A percentile compares a stretch with the other conserved stretches of the same genome.
Conservation (phyloP, 2,113 vertebrate species). For the Nyctereutes procyonoides region DNA sequence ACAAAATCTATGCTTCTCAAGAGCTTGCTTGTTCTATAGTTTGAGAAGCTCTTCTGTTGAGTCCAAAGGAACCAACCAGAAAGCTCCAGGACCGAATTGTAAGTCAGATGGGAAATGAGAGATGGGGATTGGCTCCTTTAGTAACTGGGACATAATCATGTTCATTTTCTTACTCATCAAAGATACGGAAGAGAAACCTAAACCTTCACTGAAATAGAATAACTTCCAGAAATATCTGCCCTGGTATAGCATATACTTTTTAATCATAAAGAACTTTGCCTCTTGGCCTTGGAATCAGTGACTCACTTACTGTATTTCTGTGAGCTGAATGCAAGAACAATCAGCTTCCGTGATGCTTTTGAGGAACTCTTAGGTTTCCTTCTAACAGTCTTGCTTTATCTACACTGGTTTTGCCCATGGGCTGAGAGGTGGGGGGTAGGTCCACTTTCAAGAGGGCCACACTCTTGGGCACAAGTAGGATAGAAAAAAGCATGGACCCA, state of each 20-base stretch:
- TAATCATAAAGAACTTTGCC: background rate
- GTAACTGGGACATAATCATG: background rate
- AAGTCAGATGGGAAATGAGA: background rate
- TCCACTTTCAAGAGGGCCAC: background rate
- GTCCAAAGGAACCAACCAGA: background rate
- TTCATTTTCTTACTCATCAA: background rate
- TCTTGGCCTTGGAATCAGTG: background rate
- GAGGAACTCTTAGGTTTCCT: background rate
- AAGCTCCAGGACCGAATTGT: background rate
- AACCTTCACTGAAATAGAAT: background rate
- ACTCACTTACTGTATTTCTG: background rate
- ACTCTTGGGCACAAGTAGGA: background rate
- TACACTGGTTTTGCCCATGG: background rate
- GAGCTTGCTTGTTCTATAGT: background rate
- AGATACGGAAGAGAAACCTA: background rate
- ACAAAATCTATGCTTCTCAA: background rate
- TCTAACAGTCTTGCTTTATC: background rate
- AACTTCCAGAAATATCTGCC: background rate
- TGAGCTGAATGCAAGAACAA: background rate
- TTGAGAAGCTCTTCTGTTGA: background rate
- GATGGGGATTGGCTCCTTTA: background rate
- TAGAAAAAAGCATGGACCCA: background rate
- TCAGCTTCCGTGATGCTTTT: background rate
- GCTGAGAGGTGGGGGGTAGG: background rate
- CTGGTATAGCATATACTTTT: background rate